These are phyloP conservation scores for Leucoraja ocellata DNA, from an alignment of 2,797 vertebrate genomes.

Conservation along the genomic window DNA sequence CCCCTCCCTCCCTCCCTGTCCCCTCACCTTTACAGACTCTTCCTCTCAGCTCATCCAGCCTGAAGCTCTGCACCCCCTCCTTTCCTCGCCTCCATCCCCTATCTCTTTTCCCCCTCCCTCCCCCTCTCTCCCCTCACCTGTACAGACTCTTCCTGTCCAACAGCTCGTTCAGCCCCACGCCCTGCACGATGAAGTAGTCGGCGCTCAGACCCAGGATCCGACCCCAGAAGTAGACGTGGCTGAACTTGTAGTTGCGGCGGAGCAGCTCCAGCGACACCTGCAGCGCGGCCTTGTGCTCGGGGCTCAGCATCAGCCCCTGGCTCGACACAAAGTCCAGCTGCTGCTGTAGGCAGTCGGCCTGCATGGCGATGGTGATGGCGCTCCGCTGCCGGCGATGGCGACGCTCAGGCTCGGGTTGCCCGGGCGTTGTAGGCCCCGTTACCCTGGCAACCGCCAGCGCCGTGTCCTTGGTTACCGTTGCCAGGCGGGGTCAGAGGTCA, in stretches of 20 bases:
- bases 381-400: not conserved
- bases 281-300: constrained; percentile 68
- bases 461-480: not conserved
- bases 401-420: too few relatives aligned
- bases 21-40: too few relatives aligned
- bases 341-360: constrained; percentile 56
- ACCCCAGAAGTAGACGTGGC: constrained; percentile 79
- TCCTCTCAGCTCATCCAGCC: too few relatives aligned
- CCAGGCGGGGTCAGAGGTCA: too few relatives aligned
- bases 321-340: constrained; percentile 66
- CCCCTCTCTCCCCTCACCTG: constrained; percentile 59
- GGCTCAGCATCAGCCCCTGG: constrained; percentile 63
- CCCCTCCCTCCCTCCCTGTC: too few relatives aligned
- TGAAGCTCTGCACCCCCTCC: too few relatives aligned
- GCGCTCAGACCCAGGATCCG: constrained; percentile 70
- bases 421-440: constrained; percentile 34
- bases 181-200: constrained; percentile 80
- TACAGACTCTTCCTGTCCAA: constrained; percentile 68
- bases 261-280: constrained; percentile 68
- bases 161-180: constrained; percentile 70
- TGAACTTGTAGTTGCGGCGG: constrained; percentile 72
- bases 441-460: constrained; percentile 44
- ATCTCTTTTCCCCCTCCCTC: too few relatives aligned
- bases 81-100: too few relatives aligned
- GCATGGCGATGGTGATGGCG: constrained; percentile 59